Percentiles rank a stretch among this genome's conserved stretches.
These are phyloP conservation scores for Cyphomyrmex costatus DNA, from an alignment of 1,140 invertebrate genomes.

Conservation along the genomic window DNA sequence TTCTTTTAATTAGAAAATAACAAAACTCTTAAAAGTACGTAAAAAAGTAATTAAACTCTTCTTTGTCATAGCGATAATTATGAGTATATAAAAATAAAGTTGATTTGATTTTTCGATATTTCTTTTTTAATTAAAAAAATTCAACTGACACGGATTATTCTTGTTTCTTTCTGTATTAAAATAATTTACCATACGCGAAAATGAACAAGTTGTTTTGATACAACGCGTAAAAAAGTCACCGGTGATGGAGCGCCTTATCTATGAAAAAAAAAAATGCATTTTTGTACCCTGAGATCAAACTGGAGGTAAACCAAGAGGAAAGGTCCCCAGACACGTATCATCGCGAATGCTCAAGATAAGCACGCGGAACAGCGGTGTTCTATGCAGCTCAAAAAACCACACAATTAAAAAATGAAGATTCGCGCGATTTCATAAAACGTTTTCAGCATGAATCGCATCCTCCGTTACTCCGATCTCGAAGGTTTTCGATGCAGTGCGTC, in stretches of 20 bases:
- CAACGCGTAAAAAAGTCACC: background rate
- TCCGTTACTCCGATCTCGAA: too few species aligned
- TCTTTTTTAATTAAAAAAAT: too few species aligned
- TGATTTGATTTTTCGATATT: too few species aligned
- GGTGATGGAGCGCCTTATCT: background rate
- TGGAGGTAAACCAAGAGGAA: background rate
- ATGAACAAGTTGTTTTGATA: background rate
- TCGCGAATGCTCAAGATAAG: background rate
- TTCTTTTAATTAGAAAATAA: too few species aligned
- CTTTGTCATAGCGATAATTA: too few species aligned
- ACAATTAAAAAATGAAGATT: background rate
- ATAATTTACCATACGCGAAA: too few species aligned
- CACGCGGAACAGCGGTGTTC: slow-evolving; percentile 7
- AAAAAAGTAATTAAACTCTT: too few species aligned
- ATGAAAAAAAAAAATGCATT: background rate
- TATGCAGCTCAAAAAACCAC: background rate
- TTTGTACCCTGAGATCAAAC: background rate
- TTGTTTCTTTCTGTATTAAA: too few species aligned
- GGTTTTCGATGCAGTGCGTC: background rate
- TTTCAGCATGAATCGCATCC: background rate
- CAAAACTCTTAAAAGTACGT: too few species aligned
- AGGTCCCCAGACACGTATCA: too few species aligned
- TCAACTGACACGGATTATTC: too few species aligned
- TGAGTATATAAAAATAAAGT: too few species aligned
- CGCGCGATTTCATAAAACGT: background rate